Evolutionary conservation across 2,888 invertebrate genomes (phyloP).

Genomic region (Dichetophora obliterata): DNA sequence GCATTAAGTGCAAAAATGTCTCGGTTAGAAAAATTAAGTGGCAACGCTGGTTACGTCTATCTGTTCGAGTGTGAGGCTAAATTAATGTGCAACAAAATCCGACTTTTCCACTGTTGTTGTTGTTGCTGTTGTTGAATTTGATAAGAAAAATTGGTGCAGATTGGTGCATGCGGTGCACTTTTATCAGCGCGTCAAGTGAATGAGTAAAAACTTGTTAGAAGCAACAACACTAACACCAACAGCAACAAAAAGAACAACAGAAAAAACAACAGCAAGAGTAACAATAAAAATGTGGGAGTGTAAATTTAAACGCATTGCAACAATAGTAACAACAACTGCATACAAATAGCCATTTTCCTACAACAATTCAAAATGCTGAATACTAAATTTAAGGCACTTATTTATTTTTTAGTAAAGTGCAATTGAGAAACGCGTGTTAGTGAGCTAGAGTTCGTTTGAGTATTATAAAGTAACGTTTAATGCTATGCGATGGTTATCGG

Average conservation of each 20-base stretch:
- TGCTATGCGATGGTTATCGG: too few relatives aligned
- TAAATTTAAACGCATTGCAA: constrained; percentile 51
- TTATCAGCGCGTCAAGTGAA: constrained; percentile 45
- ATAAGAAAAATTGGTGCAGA: not conserved
- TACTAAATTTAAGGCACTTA: not conserved
- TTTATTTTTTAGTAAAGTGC: not conserved
- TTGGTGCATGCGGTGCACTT: not conserved
- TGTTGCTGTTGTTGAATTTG: not conserved
- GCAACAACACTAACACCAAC: constrained; percentile 25
- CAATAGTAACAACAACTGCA: constrained; percentile 45
- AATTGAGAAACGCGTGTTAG: not conserved
- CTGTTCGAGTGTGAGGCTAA: constrained; percentile 6
- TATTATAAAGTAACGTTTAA: too few relatives aligned
- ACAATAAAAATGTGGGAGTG: constrained; percentile 53
- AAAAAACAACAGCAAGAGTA: constrained; percentile 44
- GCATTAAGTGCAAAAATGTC: not conserved
- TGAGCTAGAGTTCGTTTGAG: not conserved
- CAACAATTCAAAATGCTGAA: not conserved
- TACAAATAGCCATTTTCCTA: constrained; percentile 33
- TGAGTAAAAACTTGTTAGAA: constrained; percentile 50
- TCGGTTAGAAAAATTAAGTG: not conserved
- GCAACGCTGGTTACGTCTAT: not conserved
- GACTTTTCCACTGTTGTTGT: not conserved
- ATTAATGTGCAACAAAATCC: constrained; percentile 6
- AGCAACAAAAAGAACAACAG: constrained; percentile 47